phyloP scores from a whole-genome alignment of 2,113 vertebrate genomes.

The Chaetorhynchus papuensis region DNA sequence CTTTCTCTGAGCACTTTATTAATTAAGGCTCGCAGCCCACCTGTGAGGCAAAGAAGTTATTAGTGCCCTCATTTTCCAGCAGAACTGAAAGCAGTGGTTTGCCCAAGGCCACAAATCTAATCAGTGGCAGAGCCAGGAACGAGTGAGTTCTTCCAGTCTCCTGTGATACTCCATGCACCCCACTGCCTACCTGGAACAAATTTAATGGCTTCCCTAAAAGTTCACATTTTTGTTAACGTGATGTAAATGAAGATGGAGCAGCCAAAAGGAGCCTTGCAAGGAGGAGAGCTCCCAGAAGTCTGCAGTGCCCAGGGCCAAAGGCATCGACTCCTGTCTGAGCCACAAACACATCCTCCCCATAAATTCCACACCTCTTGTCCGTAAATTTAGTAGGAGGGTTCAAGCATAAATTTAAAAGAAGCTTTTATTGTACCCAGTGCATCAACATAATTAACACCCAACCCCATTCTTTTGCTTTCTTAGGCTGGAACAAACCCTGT shows the following conservation, averaged over 20 bases:
- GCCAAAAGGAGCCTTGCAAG: neutral
- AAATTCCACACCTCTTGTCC: neutral
- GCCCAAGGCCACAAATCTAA: constrained; percentile 49
- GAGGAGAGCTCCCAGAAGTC: neutral
- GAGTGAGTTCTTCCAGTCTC: neutral
- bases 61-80: constrained; percentile 57
- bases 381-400: neutral
- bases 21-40: constrained; percentile 61
- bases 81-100: constrained; percentile 8
- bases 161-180: neutral
- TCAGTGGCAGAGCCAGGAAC: constrained; percentile 25
- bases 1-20: constrained; percentile 48
- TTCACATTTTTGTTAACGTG: neutral
- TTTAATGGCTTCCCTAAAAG: neutral
- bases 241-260: neutral
- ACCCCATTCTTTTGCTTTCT: constrained; percentile 42
- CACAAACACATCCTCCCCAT: neutral
- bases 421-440: constrained; percentile 18
- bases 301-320: neutral
- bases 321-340: neutral
- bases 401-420: constrained; percentile 35
- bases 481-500: constrained; percentile 77
- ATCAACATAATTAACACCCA: constrained; percentile 45
- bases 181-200: neutral
- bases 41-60: constrained; percentile 52